A percentile compares a stretch with the other conserved stretches of the same genome.
Evolutionary conservation across 2,113 vertebrate genomes (phyloP).

Genomic region (Semicossyphus pulcher): DNA sequence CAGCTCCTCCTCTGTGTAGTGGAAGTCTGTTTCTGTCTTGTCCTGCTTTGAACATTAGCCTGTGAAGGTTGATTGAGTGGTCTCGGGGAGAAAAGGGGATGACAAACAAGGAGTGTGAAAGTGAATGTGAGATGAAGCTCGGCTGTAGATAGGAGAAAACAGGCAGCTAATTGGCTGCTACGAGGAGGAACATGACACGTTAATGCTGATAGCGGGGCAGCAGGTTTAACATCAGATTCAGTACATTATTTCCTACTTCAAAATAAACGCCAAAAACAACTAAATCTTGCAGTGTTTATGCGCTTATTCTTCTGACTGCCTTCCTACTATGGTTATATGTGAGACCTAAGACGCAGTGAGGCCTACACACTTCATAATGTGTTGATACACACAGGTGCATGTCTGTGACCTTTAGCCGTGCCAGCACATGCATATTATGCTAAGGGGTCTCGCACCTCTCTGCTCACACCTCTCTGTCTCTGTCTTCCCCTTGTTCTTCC

Average conservation of each 20-base stretch:
- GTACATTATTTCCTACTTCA: background rate
- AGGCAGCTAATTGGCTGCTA: conserved; percentile 48
- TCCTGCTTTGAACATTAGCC: conserved; percentile 67
- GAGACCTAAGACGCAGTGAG: no score
- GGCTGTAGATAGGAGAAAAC: conserved; percentile 18
- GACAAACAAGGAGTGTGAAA: conserved; percentile 55
- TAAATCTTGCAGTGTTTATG: background rate
- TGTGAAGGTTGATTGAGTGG: conserved; percentile 63
- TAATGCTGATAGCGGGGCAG: background rate
- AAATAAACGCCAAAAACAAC: conserved; percentile 4
- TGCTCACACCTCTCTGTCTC: conserved; percentile 64
- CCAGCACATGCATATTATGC: conserved; percentile 73
- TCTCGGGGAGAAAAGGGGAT: conserved; percentile 24
- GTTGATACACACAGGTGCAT: conserved; percentile 69
- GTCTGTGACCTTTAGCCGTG: conserved; percentile 78
- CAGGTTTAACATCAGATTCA: conserved; percentile 2
- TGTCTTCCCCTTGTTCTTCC: conserved; percentile 69
- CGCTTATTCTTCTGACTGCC: no score
- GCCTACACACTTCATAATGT: conserved; percentile 64
- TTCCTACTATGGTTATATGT: no score
- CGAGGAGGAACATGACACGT: conserved; percentile 28
- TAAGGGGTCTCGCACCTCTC: conserved; percentile 55
- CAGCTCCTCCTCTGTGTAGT: conserved; percentile 49
- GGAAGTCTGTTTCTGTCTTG: conserved; percentile 64
- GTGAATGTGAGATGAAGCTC: conserved; percentile 46